Base-by-base conservation (phyloP, 2,888 invertebrate genomes). In the Thalpophila matura region DNA sequence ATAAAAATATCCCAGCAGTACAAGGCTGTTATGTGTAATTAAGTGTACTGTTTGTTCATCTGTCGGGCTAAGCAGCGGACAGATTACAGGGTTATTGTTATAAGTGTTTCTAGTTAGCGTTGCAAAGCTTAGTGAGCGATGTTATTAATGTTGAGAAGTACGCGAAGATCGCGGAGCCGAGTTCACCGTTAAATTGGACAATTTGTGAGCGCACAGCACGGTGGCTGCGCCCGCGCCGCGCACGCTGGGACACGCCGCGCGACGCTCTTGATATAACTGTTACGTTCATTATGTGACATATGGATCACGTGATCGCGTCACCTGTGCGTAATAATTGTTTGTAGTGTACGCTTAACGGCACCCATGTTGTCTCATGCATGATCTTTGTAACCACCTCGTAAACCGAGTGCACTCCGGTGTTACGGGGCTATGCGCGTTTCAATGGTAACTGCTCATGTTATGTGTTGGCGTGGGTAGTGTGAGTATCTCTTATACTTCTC, bases 171-270 rank as follows among this genome's bases (percentile, higher is more conserved):
- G 63, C 51, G 73, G 66, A 74, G 79, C 46, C 58, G 74, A 68
- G 64, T 88, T 86, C 89, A 91, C 93, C 92, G 94, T 94, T 93
- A 94, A 94, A 93, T 93, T 93, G 91, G 91, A 86, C 90, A 91
- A 91, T 94, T 93, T 91, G 87, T 86, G 87, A 80, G 86, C 86
- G 84, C 86, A 88, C 79, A 77, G 82, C 81, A 89, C 91, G 91
- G 91, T 90, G 85, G 88, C 81, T 92, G 91, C 86, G 86, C 82
- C 77, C 79, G 84, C 73, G 55, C 81, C 64, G 37, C 31, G 12
- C 61, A 24, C 51, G 80, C 80, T 74, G 85, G 76, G 84, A 71
- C 77, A 84, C 84, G 85, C 81, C 82, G 64, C 74, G 84, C 82
- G 78, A 81, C 31, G 47, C 74, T 81, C 86, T 75, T 90, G 89